phyloP scores from a whole-genome alignment of 2,888 invertebrate species.

The Cartodere bifasciata region DNA sequence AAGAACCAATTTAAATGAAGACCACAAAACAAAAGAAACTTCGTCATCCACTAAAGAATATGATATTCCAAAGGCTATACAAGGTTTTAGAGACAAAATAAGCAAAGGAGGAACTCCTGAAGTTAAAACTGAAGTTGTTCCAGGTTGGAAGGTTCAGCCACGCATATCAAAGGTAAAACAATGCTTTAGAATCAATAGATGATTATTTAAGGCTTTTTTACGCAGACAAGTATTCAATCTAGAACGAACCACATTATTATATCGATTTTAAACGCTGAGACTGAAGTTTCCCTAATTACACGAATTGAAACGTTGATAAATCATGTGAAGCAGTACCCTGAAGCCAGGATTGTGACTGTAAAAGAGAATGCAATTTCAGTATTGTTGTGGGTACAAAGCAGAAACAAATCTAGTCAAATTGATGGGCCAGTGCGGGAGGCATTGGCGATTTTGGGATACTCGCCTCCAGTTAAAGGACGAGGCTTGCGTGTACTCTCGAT shows the following conservation, averaged over 20 bases:
- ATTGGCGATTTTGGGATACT: conserved; percentile 57
- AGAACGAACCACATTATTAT: conserved; percentile 53
- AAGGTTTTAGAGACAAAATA: neutral
- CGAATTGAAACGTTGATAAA: conserved; percentile 54
- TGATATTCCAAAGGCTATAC: neutral
- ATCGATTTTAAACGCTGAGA: conserved; percentile 44
- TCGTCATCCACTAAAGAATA: neutral
- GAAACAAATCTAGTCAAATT: conserved; percentile 30
- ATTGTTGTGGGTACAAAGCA: conserved; percentile 16
- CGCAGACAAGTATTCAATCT: conserved; percentile 46
- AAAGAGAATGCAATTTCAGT: conserved; percentile 37
- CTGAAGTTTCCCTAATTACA: conserved; percentile 42
- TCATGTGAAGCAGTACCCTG: conserved; percentile 59
- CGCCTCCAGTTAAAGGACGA: conserved; percentile 49
- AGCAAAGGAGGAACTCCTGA: neutral
- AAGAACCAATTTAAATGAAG: too few species aligned
- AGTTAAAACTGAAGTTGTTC: conserved; percentile 21
- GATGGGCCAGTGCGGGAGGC: conserved; percentile 34
- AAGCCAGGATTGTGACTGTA: conserved; percentile 55
- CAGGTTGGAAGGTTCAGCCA: conserved; percentile 36
- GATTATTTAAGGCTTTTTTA: conserved; percentile 4
- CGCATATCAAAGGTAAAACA: conserved; percentile 22
- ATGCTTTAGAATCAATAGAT: neutral
- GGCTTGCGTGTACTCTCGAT: conserved; percentile 72
- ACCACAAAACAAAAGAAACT: neutral